A percentile compares a stretch with the other conserved stretches of the same genome.
Conservation (phyloP, 2,888 invertebrate species). For the Macrophya alboannulata region DNA sequence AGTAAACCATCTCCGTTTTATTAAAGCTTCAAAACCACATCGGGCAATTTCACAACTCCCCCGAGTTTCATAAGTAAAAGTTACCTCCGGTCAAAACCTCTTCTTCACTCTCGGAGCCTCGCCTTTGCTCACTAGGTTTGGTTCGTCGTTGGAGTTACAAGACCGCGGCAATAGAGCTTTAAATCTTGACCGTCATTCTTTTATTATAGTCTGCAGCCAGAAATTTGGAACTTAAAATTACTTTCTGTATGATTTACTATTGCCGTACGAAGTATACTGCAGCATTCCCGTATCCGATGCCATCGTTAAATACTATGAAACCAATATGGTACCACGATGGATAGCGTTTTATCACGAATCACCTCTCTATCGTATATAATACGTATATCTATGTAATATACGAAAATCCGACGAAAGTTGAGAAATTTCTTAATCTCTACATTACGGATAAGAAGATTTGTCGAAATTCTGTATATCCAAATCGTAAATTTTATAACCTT, state of each 20-base stretch:
- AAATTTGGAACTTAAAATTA: conserved; percentile 37
- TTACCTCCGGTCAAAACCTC: conserved; percentile 34
- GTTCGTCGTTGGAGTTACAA: background rate
- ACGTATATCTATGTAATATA: no score
- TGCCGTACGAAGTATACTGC: background rate
- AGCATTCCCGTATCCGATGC: conserved; percentile 18
- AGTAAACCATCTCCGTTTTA: background rate
- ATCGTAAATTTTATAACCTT: background rate
- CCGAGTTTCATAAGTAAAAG: conserved; percentile 38
- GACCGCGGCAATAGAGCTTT: conserved; percentile 37
- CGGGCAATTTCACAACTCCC: conserved; percentile 41
- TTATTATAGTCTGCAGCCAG: background rate
- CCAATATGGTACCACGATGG: conserved; percentile 3
- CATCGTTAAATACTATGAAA: background rate
- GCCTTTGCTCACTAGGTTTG: conserved; percentile 2
- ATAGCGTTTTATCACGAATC: conserved; percentile 19
- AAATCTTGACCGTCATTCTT: conserved; percentile 34
- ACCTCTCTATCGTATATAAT: background rate
- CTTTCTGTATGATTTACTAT: conserved; percentile 28
- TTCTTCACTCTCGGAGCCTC: background rate
- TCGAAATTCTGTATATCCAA: background rate
- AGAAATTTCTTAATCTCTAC: background rate
- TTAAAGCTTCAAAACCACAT: conserved; percentile 27
- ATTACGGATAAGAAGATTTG: background rate
- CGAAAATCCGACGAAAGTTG: background rate